Conservation (phyloP, 2,797 vertebrate genomes). For the Enoplosus armatus region DNA sequence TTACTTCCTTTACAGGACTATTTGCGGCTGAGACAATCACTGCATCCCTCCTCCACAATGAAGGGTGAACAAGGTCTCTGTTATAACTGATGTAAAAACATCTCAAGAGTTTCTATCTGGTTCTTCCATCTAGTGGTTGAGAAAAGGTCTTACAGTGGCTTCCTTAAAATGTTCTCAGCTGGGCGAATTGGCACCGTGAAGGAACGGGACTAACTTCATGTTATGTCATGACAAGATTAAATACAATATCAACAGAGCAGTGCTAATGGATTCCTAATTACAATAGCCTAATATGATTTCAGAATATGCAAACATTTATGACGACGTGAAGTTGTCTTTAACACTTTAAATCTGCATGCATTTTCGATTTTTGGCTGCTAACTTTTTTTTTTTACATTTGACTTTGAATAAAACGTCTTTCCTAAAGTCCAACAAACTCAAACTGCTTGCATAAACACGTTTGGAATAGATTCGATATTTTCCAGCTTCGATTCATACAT, state of each 20-base stretch:
- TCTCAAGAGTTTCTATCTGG: neutral
- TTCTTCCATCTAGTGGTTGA: constrained; percentile 48
- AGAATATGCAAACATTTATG: too few species aligned
- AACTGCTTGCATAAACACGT: neutral
- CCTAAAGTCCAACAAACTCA: neutral
- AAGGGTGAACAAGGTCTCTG: neutral
- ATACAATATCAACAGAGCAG: neutral
- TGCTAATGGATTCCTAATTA: neutral
- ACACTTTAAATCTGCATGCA: neutral
- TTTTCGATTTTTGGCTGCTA: neutral
- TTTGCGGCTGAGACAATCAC: too few species aligned
- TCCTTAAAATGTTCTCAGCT: neutral
- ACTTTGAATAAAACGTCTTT: too few species aligned
- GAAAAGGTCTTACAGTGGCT: neutral
- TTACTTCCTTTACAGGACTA: neutral
- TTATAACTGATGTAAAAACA: neutral
- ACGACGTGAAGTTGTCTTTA: too few species aligned
- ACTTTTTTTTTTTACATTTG: too few species aligned
- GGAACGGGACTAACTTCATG: neutral
- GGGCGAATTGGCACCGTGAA: neutral
- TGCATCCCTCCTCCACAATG: neutral
- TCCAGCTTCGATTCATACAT: neutral
- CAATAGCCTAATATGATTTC: neutral
- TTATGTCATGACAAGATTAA: neutral
- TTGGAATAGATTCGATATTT: neutral